phyloP scores from a whole-genome alignment of 2,888 invertebrate genomes.

The Phania funesta region DNA sequence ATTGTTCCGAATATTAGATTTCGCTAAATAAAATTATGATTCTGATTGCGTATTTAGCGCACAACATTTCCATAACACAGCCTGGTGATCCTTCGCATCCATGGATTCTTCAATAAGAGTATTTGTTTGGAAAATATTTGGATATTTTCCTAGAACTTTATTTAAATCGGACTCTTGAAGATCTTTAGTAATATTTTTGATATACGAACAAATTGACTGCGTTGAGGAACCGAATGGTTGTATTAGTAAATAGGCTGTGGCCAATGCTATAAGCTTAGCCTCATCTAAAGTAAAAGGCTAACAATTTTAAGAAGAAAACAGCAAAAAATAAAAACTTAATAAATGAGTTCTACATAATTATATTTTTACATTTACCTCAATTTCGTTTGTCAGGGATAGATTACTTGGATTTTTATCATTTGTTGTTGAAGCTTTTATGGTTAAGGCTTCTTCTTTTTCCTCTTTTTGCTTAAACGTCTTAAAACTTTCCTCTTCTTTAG shows the following conservation, averaged over 20 bases:
- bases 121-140: slow-evolving; percentile 89
- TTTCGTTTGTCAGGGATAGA: background rate
- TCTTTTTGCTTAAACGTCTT: background rate
- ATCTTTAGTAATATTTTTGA: slow-evolving; percentile 87
- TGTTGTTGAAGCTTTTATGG: background rate
- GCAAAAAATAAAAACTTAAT: background rate
- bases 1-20: slow-evolving; percentile 24
- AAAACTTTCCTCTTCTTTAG: background rate
- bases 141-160: slow-evolving; percentile 88
- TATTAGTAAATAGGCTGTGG: slow-evolving; percentile 92
- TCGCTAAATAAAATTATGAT: slow-evolving; percentile 4
- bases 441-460: background rate
- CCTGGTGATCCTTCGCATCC: slow-evolving; percentile 89
- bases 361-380: slow-evolving; percentile 4
- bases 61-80: slow-evolving; percentile 88
- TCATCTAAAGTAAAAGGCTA: slow-evolving; percentile 78
- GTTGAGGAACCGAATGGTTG: slow-evolving; percentile 96
- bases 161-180: slow-evolving; percentile 89
- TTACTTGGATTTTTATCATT: slow-evolving; percentile 30
- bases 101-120: slow-evolving; percentile 62
- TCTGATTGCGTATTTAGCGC: slow-evolving; percentile 78
- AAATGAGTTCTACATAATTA: background rate
- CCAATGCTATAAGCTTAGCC: slow-evolving; percentile 90
- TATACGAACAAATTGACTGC: slow-evolving; percentile 94
- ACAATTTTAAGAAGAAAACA: slow-evolving; percentile 5